phyloP scores from a whole-genome alignment of 1,140 invertebrate genomes.

The Drosophila orosa region DNA sequence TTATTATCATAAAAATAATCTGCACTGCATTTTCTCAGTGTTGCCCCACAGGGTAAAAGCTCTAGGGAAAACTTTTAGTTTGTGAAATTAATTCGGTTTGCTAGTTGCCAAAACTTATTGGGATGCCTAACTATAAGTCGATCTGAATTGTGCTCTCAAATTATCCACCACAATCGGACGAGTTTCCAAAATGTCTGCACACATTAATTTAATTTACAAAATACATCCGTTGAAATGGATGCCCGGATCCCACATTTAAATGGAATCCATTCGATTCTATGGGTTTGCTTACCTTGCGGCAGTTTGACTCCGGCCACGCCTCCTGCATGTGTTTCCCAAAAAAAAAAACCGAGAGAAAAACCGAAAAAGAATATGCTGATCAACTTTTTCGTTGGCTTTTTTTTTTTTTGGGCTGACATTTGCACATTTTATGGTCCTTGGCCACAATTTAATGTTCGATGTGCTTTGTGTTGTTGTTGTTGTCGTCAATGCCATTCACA shows the following conservation, averaged over 20 bases:
- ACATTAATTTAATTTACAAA: conserved; percentile 35
- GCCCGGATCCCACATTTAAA: conserved; percentile 30
- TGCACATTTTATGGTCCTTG: conserved; percentile 66
- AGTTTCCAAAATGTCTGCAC: neutral
- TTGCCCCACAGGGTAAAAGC: neutral
- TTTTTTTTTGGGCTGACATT: conserved; percentile 62
- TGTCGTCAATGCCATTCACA: conserved; percentile 50
- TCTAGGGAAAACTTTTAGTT: neutral
- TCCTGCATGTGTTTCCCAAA: neutral
- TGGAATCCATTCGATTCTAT: conserved; percentile 38
- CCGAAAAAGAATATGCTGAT: conserved; percentile 34
- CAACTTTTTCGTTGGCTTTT: conserved; percentile 31
- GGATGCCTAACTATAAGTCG: neutral
- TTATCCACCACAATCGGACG: conserved; percentile 13
- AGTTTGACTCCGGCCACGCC: conserved; percentile 21
- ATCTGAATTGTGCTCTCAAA: conserved; percentile 9
- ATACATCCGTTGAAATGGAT: conserved; percentile 25
- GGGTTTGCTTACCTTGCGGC: conserved; percentile 52
- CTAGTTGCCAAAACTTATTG: neutral
- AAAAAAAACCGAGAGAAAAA: neutral
- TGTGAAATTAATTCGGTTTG: conserved; percentile 15
- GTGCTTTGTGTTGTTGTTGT: conserved; percentile 24
- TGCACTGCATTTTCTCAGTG: neutral
- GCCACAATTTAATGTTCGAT: conserved; percentile 52
- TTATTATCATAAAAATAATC: neutral